These are phyloP conservation scores for Cheumatopsyche charites DNA, from an alignment of 1,140 invertebrate species.

Conservation along the genomic window DNA sequence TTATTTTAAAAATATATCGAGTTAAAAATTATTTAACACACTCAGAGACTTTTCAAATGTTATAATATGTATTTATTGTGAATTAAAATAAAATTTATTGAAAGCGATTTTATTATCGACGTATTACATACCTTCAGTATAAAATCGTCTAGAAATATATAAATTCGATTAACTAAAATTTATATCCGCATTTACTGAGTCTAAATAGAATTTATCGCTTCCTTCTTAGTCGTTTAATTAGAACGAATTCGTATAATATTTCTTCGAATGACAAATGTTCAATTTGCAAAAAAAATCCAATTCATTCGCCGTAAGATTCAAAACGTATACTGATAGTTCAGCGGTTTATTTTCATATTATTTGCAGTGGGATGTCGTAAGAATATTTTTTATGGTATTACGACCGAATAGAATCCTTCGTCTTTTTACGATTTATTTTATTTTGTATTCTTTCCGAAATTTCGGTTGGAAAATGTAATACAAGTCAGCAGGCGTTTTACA, in stretches of 20 bases:
- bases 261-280: neutral
- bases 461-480: neutral
- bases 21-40: too few species aligned
- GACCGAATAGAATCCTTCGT: neutral
- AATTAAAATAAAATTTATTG: too few species aligned
- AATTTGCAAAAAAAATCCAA: neutral
- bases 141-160: neutral
- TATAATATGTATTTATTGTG: too few species aligned
- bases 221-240: neutral
- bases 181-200: neutral
- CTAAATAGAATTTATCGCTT: slow-evolving; percentile 8
- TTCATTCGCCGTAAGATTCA: neutral
- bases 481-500: too few species aligned
- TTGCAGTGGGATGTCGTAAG: neutral
- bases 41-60: too few species aligned
- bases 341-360: neutral
- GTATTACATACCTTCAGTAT: neutral
- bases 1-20: too few species aligned
- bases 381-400: neutral
- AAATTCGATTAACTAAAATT: slow-evolving; percentile 5
- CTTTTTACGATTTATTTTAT: slow-evolving; percentile 21
- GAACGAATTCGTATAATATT: too few species aligned
- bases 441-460: neutral
- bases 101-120: too few species aligned
- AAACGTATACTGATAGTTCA: too few species aligned